phyloP scores from a whole-genome alignment of 2,797 vertebrate species.

The Scomberomorus guttatus region DNA sequence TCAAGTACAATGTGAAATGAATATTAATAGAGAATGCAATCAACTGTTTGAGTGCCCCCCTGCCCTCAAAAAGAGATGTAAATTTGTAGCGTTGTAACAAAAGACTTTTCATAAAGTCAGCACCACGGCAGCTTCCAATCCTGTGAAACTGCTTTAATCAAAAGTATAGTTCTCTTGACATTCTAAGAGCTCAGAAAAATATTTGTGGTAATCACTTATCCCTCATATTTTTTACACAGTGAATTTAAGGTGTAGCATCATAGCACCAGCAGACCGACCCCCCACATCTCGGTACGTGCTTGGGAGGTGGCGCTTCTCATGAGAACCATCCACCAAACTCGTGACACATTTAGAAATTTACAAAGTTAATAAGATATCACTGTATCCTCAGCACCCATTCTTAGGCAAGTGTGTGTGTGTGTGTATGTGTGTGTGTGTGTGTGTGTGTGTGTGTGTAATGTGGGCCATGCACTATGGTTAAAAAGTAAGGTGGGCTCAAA shows the following conservation, averaged over 20 bases:
- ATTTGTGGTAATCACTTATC: conserved; percentile 65
- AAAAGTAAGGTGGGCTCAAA: conserved; percentile 35
- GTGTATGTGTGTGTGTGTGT: conserved; percentile 37
- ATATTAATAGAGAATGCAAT: conserved; percentile 65
- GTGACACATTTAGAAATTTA: conserved; percentile 72
- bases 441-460: conserved; percentile 31
- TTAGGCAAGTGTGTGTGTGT: conserved; percentile 56
- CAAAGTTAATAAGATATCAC: conserved; percentile 68
- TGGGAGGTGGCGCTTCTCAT: conserved; percentile 35
- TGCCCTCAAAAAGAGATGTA: conserved; percentile 61
- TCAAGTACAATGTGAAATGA: conserved; percentile 83
- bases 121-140: conserved; percentile 82
- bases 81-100: conserved; percentile 73
- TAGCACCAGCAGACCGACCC: conserved; percentile 73
- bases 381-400: conserved; percentile 76
- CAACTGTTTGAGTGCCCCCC: conserved; percentile 71
- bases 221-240: conserved; percentile 78
- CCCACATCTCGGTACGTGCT: conserved; percentile 14
- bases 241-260: conserved; percentile 80
- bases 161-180: conserved; percentile 76
- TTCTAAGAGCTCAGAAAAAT: conserved; percentile 80
- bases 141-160: conserved; percentile 68
- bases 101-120: conserved; percentile 79
- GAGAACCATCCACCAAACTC: conserved; percentile 55
- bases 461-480: conserved; percentile 48